Conservation (phyloP, 2,888 invertebrate species). For the Drosophila merina region DNA sequence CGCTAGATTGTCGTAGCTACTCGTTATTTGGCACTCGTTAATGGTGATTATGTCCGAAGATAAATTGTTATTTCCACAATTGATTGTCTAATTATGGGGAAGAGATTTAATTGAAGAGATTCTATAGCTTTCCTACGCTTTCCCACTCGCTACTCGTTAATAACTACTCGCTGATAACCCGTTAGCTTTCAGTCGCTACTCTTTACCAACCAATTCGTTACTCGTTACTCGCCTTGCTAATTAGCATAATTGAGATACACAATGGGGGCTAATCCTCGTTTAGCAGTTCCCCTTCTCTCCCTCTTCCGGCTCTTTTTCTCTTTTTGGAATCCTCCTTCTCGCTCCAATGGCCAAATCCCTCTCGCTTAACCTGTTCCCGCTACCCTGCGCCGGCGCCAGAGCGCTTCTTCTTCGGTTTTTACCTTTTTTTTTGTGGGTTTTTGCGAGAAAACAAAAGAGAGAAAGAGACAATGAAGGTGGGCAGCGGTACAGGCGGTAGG, state of each 20-base stretch:
- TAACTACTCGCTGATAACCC: too few species aligned
- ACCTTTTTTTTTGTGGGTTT: background rate
- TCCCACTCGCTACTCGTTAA: background rate
- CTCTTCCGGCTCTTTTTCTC: constrained; percentile 22
- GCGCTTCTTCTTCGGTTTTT: background rate
- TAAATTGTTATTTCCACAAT: constrained; percentile 22
- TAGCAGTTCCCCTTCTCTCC: constrained; percentile 2
- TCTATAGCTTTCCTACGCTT: too few species aligned
- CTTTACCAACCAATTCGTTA: background rate
- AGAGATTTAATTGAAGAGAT: background rate
- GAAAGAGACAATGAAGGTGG: constrained; percentile 2
- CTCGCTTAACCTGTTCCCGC: constrained; percentile 42
- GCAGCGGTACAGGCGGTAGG: background rate
- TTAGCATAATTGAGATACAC: constrained; percentile 40
- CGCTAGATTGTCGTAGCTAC: background rate
- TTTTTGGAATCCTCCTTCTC: constrained; percentile 14
- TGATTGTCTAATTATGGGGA: background rate
- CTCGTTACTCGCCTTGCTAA: constrained; percentile 21
- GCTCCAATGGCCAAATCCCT: constrained; percentile 33
- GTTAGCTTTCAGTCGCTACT: too few species aligned
- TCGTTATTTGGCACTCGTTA: constrained; percentile 9
- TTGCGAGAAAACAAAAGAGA: constrained; percentile 17
- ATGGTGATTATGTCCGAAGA: background rate
- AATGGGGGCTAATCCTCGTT: constrained; percentile 33
- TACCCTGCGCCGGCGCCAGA: constrained; percentile 41